Conservation (phyloP, 1,140 invertebrate genomes). For the Bombus vancouverensis region DNA sequence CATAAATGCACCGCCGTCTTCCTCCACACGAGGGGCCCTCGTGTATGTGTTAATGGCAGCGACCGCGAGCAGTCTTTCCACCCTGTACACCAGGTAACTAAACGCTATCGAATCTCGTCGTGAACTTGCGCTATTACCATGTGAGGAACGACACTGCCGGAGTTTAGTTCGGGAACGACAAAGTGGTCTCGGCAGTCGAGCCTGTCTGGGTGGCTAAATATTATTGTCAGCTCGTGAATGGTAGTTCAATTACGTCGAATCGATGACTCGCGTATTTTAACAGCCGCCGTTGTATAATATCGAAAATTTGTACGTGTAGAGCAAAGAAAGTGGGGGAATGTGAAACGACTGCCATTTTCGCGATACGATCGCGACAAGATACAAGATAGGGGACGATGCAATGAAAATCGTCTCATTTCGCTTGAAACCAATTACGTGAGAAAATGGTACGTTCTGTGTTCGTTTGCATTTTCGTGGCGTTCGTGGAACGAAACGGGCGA, state of each 20-base stretch:
- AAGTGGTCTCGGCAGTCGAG: not conserved
- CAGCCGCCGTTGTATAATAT: not conserved
- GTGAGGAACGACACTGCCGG: not conserved
- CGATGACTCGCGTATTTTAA: not conserved
- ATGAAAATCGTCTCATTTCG: slow-evolving; percentile 41
- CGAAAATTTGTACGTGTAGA: not conserved
- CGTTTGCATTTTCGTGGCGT: slow-evolving; percentile 41
- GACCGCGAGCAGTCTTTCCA: slow-evolving; percentile 49
- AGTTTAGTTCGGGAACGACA: not conserved
- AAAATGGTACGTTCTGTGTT: slow-evolving; percentile 14
- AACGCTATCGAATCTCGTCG: slow-evolving; percentile 18
- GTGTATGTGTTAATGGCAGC: slow-evolving; percentile 45
- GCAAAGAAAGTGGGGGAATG: not conserved
- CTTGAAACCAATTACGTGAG: slow-evolving; percentile 43
- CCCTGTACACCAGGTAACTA: slow-evolving; percentile 18
- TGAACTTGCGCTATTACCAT: slow-evolving; percentile 7
- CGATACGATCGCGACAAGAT: slow-evolving; percentile 13
- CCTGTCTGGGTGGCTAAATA: slow-evolving; percentile 1
- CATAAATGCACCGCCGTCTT: slow-evolving; percentile 50
- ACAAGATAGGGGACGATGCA: not conserved
- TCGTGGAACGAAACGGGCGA: slow-evolving; percentile 9
- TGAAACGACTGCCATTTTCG: not conserved
- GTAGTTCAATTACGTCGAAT: slow-evolving; percentile 5
- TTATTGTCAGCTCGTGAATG: not conserved
- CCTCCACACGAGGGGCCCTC: not conserved